Evolutionary conservation across 2,797 vertebrate genomes (phyloP), one percentile per base, ranked within the genome.

Genomic region (Pangasius sanitwongsei): DNA sequence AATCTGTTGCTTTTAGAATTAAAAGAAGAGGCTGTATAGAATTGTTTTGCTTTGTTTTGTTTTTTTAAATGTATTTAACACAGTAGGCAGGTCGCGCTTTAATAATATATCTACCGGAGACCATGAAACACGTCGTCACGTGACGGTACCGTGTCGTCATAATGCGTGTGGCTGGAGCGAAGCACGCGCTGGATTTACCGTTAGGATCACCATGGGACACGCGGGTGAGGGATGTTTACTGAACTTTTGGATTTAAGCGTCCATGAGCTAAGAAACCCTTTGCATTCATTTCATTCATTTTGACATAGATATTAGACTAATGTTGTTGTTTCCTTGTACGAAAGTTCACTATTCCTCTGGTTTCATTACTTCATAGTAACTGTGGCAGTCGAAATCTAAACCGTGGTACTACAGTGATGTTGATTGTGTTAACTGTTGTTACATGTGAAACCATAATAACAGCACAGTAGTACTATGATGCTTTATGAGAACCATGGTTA

Each of bases 261-360:
- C 63, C 28, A 23, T 23, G 44, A 70, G 83, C 69, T 85, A 85
- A 85, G 63, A 67, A 85, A 34, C 28, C n/a, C 28, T 85, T 85
- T 69, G 18, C 53, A 5, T 85, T 31, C 0, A 34, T 53, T 85
- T 53, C 16, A 4, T 53, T 69, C 16, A 69, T 31, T n/a, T 31
- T 11, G 9, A 31, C 12, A 2, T 25, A 41, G 12, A n/a, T 23
- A 31, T 55, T 53, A 31, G 41, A 0, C 4, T 74, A 6, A 28
- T 37, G 31, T 6, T 25, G 20, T 16, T 83, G 82, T 65, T 83
- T 59, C 12, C 55, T 34, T 28, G 9, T 15, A 11, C n/a, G 25
- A 41, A 63, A 13, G 44, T 53, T 44, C 11, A 83, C 1, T 65
- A 48, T 18, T 16, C 9, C 41, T 85, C 48, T 31, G 28, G 1